Base-by-base conservation (phyloP, 2,797 vertebrate genomes). In the Aythya fuligula region DNA sequence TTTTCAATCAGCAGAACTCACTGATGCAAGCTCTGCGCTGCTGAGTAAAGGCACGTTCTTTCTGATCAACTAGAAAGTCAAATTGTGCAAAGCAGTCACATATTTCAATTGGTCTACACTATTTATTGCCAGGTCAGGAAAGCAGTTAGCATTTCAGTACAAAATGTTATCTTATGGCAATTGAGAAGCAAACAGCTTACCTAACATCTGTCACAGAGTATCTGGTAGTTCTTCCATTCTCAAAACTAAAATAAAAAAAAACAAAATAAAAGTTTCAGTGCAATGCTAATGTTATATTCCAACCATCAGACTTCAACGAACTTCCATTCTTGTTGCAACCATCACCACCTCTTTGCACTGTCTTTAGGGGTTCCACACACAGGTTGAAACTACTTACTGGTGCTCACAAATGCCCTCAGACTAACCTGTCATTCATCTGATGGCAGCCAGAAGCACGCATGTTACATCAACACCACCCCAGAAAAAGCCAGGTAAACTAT, bases 51-150 rank as follows among this genome's bases (percentile, higher is more conserved):
- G 38, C 14, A n/a, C 6, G 8, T 22, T 39, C 6, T 3, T 13
- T 0, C 34, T 45, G 12, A 57, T 13, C 11, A 38, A n/a, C 10
- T 2, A 65, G 8, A 22, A 78, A 47, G 16, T 58, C 1, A 17
- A 39, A 6, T 1, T 83, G 9, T 8, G 38, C 5, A 7, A 0
- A 71, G 10, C 32, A 90, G 11, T 19, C 30, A 5, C 0, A 1
- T 25, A 38, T 61, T 78, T 65, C 4, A 79, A 51, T 18, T 12
- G 34, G 8, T 11, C 4, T 5, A 49, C 6, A 4, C 8, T 4
- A 7, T 9, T 49, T 51, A 4, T 70, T 32, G 38, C 28, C 21
- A 57, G 43, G 25, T 66, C 78, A 8, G 45, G 38, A 67, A 65
- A 82, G 11, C 8, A 62, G 19, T 13, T 79, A 75, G 49, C 15